Conservation (phyloP, 2,888 invertebrate genomes). For the Neoitamus cyanurus region DNA sequence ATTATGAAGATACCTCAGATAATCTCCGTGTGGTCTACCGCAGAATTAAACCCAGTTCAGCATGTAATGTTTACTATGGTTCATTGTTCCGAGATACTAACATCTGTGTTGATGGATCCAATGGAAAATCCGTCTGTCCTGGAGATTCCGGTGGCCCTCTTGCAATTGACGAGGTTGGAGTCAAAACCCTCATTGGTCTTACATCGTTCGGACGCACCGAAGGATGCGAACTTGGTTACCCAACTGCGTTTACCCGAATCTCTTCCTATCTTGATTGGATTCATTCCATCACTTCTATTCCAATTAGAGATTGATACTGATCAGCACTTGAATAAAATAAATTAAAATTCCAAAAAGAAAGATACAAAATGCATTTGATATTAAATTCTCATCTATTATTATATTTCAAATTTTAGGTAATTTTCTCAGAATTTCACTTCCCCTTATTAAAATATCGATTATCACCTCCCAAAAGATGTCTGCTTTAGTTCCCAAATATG, state of each 20-base stretch:
- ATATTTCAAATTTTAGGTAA: no score
- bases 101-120: constrained; percentile 56
- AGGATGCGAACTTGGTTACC: constrained; percentile 58
- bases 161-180: constrained; percentile 49
- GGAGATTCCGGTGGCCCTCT: constrained; percentile 64
- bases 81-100: constrained; percentile 46
- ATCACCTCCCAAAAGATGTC: no score
- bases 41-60: not conserved
- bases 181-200: constrained; percentile 57
- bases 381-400: no score
- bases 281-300: not conserved
- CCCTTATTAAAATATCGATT: no score
- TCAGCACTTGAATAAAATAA: not conserved
- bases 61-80: not conserved
- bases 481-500: no score
- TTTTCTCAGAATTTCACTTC: no score
- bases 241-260: constrained; percentile 59
- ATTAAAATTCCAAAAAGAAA: no score
- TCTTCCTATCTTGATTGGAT: constrained; percentile 63
- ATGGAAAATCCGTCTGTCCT: constrained; percentile 58
- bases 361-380: no score
- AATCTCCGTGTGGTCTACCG: not conserved
- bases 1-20: not conserved
- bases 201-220: constrained; percentile 59
- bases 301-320: not conserved